Evolutionary conservation across 2,888 invertebrate species (phyloP).

Genomic region (Oligia strigilis): DNA sequence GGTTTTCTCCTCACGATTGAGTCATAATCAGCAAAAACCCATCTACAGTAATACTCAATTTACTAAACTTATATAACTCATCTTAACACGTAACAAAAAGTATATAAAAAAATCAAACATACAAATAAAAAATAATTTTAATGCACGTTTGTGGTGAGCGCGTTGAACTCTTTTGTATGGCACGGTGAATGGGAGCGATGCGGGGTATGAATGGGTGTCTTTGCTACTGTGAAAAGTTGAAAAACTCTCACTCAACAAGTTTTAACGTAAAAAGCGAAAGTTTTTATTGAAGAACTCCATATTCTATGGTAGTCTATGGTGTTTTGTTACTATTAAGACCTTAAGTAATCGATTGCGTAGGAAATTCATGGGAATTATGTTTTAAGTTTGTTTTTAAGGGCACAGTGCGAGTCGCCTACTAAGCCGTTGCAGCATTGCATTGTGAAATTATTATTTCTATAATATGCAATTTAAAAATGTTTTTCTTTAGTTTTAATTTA

Average conservation of each 20-base stretch:
- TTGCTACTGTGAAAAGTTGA: slow-evolving; percentile 30
- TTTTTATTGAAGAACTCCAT: slow-evolving; percentile 14
- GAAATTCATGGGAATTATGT: neutral
- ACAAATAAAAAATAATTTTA: slow-evolving; percentile 24
- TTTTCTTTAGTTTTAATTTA: neutral
- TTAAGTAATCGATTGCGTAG: slow-evolving; percentile 40
- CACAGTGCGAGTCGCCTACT: slow-evolving; percentile 7
- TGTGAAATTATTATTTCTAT: neutral
- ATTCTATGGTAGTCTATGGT: slow-evolving; percentile 23
- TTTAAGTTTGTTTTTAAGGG: slow-evolving; percentile 9
- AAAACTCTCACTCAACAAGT: slow-evolving; percentile 48
- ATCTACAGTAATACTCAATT: slow-evolving; percentile 8
- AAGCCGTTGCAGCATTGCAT: neutral
- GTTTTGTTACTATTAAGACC: slow-evolving; percentile 33
- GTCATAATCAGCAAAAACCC: slow-evolving; percentile 33
- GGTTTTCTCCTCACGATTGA: slow-evolving; percentile 38
- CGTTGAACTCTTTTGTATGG: slow-evolving; percentile 73
- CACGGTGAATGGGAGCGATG: neutral
- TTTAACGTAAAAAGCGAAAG: slow-evolving; percentile 58
- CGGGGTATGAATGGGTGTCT: neutral
- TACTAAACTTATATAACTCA: slow-evolving; percentile 33
- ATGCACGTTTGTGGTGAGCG: slow-evolving; percentile 34
- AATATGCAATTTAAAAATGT: neutral
- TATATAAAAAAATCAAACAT: slow-evolving; percentile 11
- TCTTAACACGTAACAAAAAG: slow-evolving; percentile 19